Base-by-base conservation (phyloP, 2,113 vertebrate species). In the Ginglymostoma cirratum region DNA sequence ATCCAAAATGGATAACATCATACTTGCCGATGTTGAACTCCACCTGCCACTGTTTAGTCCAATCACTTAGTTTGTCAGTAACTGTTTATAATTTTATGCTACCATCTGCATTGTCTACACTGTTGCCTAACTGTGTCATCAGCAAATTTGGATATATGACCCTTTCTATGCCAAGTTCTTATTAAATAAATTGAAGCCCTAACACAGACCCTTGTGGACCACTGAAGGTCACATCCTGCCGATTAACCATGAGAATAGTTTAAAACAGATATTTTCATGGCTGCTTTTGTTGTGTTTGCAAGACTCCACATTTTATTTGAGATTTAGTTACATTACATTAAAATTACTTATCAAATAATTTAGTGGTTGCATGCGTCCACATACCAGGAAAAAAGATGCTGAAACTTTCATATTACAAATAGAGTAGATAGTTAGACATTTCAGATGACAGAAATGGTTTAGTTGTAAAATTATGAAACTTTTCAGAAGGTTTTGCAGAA, bases 261-360 rank as follows among this genome's bases (percentile, higher is more conserved):
- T 34, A 61, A 90, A 90, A 61, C 6, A 90, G 24, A 52, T 65
- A 15, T 61, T 70, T 72, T 95, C 48, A 76, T 95, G 38, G 2
- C 45, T 72, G 23, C 27, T 52, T 72, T 95, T 69, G 72, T 72
- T 30, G 0, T 45, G 42, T 48, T 95, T 95, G 23, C 67, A 95
- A 72, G 94, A 52, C 52, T 95, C 27, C 72, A 76, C 69, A 76
- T 95, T 95, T 72, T 72, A 95, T 72, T 72, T 76, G 67, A 6
- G 17, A 5, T 70, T 72, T 72, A 72, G 45, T 69, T 70, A 27
- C 17, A 80, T 76, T 95, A 80, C 69, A 80, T 85, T 85, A 70
- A 48, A 61, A 95, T 72, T 66, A 95, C 52, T 78, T 78, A 83
- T 27, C 17, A 78, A 78, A 83, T 95, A 95, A 95, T 95, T 95